Percentiles rank a stretch among this genome's conserved stretches.
phyloP scores from a whole-genome alignment of 2,797 vertebrate genomes.

The Enteromius thamalakanensis region DNA sequence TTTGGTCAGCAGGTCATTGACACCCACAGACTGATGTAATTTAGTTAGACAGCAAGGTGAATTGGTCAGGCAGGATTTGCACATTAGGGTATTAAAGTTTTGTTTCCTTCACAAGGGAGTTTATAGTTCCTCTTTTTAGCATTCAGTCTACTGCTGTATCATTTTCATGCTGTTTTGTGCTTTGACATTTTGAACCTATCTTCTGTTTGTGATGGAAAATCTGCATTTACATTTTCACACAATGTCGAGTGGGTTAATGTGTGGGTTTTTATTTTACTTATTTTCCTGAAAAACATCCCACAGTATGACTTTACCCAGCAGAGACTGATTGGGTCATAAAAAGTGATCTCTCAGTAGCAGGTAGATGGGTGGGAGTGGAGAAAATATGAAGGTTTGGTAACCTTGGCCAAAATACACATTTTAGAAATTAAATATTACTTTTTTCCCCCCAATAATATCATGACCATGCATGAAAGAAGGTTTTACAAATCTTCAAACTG shows the following conservation, averaged over 20 bases:
- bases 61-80: not conserved
- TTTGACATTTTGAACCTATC: not conserved
- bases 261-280: not conserved
- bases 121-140: not conserved
- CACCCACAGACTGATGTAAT: not conserved
- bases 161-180: not conserved
- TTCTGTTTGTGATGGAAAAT: not conserved
- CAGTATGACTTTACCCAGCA: not conserved
- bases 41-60: not conserved
- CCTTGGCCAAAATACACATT: not conserved
- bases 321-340: not conserved
- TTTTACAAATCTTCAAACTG: not conserved
- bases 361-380: not conserved
- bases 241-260: not conserved
- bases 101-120: not conserved
- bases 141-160: not conserved
- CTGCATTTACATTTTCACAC: not conserved
- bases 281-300: not conserved
- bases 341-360: not conserved
- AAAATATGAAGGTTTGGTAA: not conserved
- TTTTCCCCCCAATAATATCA: not conserved
- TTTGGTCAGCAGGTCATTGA: conserved; percentile 14
- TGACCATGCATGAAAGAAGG: not conserved
- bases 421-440: not conserved
- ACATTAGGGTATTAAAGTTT: not conserved